Percentiles rank a stretch among this genome's conserved stretches.
phyloP scores from a whole-genome alignment of 2,888 invertebrate species.

The Schizaphis graminum region DNA sequence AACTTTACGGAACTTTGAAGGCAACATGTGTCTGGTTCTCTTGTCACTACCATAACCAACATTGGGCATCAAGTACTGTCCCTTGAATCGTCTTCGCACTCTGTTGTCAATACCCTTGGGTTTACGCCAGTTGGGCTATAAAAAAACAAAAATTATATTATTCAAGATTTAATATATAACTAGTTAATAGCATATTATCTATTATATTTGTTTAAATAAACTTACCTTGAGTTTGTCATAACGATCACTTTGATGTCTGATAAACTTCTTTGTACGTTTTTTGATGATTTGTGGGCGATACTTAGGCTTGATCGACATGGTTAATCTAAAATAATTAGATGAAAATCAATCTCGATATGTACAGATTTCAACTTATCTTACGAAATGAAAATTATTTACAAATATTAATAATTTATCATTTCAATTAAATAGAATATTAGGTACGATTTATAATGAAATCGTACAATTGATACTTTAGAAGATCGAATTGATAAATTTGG shows the following conservation, averaged over 20 bases:
- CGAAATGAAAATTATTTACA: background rate
- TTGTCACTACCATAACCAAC: constrained; percentile 98
- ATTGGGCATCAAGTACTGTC: constrained; percentile 98
- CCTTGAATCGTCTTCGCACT: constrained; percentile 98
- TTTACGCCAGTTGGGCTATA: constrained; percentile 97
- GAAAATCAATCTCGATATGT: background rate
- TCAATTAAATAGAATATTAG: background rate
- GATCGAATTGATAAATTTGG: constrained; percentile 41
- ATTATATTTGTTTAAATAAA: constrained; percentile 60
- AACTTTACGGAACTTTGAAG: constrained; percentile 98
- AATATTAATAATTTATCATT: background rate
- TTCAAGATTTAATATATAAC: background rate
- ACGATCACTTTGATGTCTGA: constrained; percentile 98
- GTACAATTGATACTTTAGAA: background rate
- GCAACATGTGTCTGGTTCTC: constrained; percentile 95
- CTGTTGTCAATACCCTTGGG: constrained; percentile 99
- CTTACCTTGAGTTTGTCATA: constrained; percentile 93
- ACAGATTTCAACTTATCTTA: background rate
- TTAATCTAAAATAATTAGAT: background rate
- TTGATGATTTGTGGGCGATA: constrained; percentile 93
- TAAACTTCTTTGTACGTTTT: constrained; percentile 98
- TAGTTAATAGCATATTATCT: too few species aligned
- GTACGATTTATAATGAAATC: background rate
- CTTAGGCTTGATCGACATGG: constrained; percentile 89
- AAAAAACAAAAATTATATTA: constrained; percentile 59